A percentile compares a stretch with the other conserved stretches of the same genome.
phyloP scores from a whole-genome alignment of 2,888 invertebrate genomes.

The Eupithecia subumbrata region DNA sequence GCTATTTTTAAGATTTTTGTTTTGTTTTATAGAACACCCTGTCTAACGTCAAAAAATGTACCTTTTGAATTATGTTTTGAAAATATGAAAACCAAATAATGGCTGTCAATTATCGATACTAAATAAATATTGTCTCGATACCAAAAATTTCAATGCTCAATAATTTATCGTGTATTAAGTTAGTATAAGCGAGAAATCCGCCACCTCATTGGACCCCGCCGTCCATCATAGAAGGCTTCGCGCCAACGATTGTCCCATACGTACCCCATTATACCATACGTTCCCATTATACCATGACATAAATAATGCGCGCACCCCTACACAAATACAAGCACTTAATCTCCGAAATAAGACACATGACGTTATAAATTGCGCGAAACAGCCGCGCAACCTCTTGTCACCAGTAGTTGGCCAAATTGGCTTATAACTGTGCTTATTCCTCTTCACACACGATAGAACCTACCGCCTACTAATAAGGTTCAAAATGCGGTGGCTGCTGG shows the following conservation, averaged over 20 bases:
- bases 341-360: conserved; percentile 60
- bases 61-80: neutral
- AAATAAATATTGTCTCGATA: too few species aligned
- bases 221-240: conserved; percentile 13
- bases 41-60: neutral
- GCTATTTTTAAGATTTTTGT: too few species aligned
- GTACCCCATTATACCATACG: conserved; percentile 11
- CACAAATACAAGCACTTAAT: conserved; percentile 55
- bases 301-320: conserved; percentile 50
- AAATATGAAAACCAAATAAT: neutral
- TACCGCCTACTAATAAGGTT: conserved; percentile 21
- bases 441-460: conserved; percentile 4
- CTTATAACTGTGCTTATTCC: conserved; percentile 44
- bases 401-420: conserved; percentile 62
- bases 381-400: conserved; percentile 55
- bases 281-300: conserved; percentile 47
- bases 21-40: too few species aligned
- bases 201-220: neutral
- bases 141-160: neutral
- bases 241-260: conserved; percentile 29
- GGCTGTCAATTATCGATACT: neutral
- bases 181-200: neutral
- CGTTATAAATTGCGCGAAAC: conserved; percentile 54
- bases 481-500: conserved; percentile 25
- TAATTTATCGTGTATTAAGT: neutral